These are phyloP conservation scores for Saccostrea cuccullata DNA, from an alignment of 1,140 invertebrate species.

Conservation along the genomic window DNA sequence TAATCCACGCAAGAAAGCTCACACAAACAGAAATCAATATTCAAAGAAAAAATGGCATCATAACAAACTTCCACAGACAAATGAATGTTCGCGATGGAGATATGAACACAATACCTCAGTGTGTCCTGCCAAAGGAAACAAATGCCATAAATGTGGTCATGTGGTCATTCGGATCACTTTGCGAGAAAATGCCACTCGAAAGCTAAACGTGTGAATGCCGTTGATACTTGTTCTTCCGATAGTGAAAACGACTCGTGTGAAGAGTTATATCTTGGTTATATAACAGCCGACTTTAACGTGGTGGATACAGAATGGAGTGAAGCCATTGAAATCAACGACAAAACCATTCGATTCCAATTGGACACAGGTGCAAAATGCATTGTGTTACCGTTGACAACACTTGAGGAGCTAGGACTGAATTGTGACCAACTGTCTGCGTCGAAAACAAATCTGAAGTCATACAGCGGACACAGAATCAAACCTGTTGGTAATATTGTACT, in stretches of 20 bases:
- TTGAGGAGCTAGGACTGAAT: slow-evolving; percentile 8
- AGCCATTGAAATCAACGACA: neutral
- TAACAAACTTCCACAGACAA: neutral
- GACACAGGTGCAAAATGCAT: neutral
- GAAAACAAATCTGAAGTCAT: neutral
- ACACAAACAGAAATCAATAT: neutral
- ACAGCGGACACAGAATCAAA: neutral
- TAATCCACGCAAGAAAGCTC: neutral
- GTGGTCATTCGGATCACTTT: slow-evolving; percentile 28
- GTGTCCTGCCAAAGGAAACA: slow-evolving; percentile 35
- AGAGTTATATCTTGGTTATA: slow-evolving; percentile 68
- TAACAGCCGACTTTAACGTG: slow-evolving; percentile 32
- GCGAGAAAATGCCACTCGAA: neutral
- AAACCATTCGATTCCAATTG: neutral
- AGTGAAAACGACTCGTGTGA: slow-evolving; percentile 39
- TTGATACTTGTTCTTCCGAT: slow-evolving; percentile 62
- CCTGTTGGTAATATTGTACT: slow-evolving; percentile 25
- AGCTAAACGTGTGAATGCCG: neutral
- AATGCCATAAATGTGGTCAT: slow-evolving; percentile 30
- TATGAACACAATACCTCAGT: neutral
- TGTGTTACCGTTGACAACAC: slow-evolving; percentile 2
- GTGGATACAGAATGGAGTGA: slow-evolving; percentile 6
- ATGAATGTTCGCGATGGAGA: slow-evolving; percentile 30
- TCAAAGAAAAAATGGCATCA: neutral
- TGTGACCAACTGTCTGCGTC: slow-evolving; percentile 10